A percentile compares a stretch with the other conserved stretches of the same genome.
Evolutionary conservation across 2,113 vertebrate species (phyloP).

Genomic region (Malurus alboscapulatus): DNA sequence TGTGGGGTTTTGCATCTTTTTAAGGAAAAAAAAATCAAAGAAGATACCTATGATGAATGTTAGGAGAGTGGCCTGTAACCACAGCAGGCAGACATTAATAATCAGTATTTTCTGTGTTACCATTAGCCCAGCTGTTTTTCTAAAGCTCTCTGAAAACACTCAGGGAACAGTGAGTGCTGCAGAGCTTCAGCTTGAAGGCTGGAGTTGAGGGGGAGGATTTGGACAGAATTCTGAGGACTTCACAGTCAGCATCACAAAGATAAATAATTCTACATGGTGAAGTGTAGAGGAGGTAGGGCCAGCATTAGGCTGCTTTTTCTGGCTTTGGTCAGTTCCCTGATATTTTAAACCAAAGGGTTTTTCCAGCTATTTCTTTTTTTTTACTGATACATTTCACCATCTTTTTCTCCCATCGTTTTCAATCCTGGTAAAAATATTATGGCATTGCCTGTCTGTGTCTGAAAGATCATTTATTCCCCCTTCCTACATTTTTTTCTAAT

Average conservation of each 20-base stretch:
- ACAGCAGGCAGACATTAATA: background rate
- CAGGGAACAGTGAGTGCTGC: background rate
- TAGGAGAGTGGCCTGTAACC: background rate
- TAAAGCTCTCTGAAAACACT: background rate
- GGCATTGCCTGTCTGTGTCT: background rate
- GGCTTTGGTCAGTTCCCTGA: background rate
- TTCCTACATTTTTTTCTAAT: background rate
- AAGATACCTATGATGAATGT: background rate
- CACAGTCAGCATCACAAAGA: background rate
- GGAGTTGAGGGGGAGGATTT: background rate
- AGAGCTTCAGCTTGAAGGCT: background rate
- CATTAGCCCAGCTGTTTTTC: background rate
- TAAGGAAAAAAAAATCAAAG: background rate
- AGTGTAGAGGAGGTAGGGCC: background rate
- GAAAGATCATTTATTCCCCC: background rate
- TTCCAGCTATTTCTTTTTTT: background rate
- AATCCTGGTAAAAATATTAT: background rate
- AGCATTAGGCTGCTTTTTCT: background rate
- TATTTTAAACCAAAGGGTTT: background rate
- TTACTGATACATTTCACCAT: background rate
- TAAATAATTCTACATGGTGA: background rate
- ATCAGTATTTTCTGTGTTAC: background rate
- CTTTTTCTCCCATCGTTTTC: background rate
- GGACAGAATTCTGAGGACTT: background rate
- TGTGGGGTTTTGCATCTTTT: accelerated